Percentiles rank a stretch among this genome's conserved stretches.
Evolutionary conservation across 1,140 invertebrate species (phyloP).

Genomic region (Hyposmocoma kahamanoa): DNA sequence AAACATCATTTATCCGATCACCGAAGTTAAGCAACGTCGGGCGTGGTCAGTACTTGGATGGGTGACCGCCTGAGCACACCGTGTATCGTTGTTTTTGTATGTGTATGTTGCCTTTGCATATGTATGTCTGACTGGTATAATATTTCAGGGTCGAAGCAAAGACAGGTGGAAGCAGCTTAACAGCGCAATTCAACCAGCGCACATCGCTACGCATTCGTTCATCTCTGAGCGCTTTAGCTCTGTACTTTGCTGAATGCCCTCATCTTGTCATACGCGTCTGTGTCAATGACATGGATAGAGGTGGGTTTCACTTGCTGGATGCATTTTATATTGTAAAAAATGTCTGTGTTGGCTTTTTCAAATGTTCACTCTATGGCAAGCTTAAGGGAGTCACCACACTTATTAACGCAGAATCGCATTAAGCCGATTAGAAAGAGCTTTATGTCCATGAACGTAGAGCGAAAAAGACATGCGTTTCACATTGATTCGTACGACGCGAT

Average conservation of each 20-base stretch:
- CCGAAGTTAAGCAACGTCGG: constrained; percentile 1
- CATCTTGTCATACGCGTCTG: constrained; percentile 35
- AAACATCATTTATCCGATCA: neutral
- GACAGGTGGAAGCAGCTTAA: too few relatives aligned
- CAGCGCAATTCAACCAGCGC: constrained; percentile 45
- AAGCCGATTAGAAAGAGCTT: too few relatives aligned
- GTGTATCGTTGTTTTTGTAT: neutral
- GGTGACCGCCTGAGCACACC: neutral
- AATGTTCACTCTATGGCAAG: too few relatives aligned
- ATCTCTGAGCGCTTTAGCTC: constrained; percentile 16
- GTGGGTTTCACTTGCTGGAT: constrained; percentile 23
- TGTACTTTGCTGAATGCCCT: constrained; percentile 43
- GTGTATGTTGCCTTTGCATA: neutral
- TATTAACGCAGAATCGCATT: too few relatives aligned
- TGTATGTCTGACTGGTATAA: constrained; percentile 12
- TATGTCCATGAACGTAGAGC: too few relatives aligned
- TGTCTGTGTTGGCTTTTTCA: too few relatives aligned
- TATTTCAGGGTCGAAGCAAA: constrained; percentile 10
- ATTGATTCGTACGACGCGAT: too few relatives aligned
- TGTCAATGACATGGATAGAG: constrained; percentile 32
- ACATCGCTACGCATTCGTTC: constrained; percentile 40
- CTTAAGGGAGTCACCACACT: too few relatives aligned
- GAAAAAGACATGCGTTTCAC: too few relatives aligned
- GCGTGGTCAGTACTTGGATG: neutral
- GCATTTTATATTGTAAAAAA: too few relatives aligned